A percentile compares a stretch with the other conserved stretches of the same genome.
phyloP scores from a whole-genome alignment of 1,140 invertebrate genomes.

The Drosophila orosa region DNA sequence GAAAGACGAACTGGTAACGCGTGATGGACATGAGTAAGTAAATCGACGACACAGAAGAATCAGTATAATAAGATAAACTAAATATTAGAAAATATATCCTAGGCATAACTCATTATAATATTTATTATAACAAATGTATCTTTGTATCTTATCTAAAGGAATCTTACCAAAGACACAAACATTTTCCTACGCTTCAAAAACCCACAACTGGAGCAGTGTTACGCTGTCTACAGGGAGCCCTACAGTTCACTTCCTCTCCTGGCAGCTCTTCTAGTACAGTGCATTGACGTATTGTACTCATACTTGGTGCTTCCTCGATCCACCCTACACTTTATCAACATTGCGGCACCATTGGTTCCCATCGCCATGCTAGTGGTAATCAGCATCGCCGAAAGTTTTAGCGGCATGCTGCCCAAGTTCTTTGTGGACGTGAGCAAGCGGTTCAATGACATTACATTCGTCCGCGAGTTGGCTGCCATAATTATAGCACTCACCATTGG shows the following conservation, averaged over 20 bases:
- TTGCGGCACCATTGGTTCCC: conserved; percentile 84
- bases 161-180: conserved; percentile 88
- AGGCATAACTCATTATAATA: background rate
- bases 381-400: conserved; percentile 85
- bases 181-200: conserved; percentile 88
- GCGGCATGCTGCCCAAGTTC: conserved; percentile 84
- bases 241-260: conserved; percentile 88
- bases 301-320: conserved; percentile 85
- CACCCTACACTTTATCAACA: conserved; percentile 83
- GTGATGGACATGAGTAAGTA: conserved; percentile 90
- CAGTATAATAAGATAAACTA: too few relatives aligned
- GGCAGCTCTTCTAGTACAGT: conserved; percentile 87
- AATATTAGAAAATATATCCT: background rate
- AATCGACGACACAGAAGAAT: background rate
- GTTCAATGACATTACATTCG: conserved; percentile 86
- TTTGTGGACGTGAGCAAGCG: conserved; percentile 85
- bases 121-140: too few relatives aligned
- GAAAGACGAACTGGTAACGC: conserved; percentile 92
- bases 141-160: conserved; percentile 79
- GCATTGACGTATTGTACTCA: conserved; percentile 86
- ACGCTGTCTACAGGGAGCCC: conserved; percentile 88
- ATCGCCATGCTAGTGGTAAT: conserved; percentile 85
- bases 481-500: conserved; percentile 86
- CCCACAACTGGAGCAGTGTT: conserved; percentile 87
- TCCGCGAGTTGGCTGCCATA: conserved; percentile 85